Evolutionary conservation across 1,140 invertebrate species (phyloP).

Genomic region (Caenorhabditis briggsae): DNA sequence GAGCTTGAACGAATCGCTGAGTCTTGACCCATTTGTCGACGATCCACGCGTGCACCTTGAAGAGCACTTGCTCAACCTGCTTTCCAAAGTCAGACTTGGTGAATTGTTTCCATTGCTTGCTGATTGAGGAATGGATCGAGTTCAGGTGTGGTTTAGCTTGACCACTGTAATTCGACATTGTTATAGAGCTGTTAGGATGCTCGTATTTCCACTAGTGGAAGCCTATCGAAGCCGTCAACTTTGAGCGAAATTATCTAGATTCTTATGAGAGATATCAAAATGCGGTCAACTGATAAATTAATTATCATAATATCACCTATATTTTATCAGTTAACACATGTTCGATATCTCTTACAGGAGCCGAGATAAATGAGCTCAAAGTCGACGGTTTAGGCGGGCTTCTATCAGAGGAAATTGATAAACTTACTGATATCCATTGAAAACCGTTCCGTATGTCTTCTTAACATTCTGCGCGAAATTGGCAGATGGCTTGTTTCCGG

Average conservation of each 20-base stretch:
- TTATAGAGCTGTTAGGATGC: too few species aligned
- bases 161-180: neutral
- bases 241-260: too few species aligned
- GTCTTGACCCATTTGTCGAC: conserved; percentile 7
- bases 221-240: too few species aligned
- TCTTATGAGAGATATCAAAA: too few species aligned
- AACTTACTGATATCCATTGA: conserved; percentile 50
- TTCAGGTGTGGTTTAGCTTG: neutral
- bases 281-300: too few species aligned
- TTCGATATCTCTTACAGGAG: too few species aligned
- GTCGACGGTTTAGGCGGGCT: too few species aligned
- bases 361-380: too few species aligned
- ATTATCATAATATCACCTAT: too few species aligned
- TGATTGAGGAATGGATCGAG: neutral
- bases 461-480: neutral
- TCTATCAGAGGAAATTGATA: neutral
- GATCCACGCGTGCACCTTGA: conserved; percentile 13
- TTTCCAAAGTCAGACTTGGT: conserved; percentile 9
- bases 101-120: conserved; percentile 18
- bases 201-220: too few species aligned
- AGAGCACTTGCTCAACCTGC: neutral
- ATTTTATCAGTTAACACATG: too few species aligned
- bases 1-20: conserved; percentile 7
- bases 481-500: conserved; percentile 40
- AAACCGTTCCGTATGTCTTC: conserved; percentile 23